Conservation (phyloP, 2,113 vertebrate species). For the Nannobrachium achirus region DNA sequence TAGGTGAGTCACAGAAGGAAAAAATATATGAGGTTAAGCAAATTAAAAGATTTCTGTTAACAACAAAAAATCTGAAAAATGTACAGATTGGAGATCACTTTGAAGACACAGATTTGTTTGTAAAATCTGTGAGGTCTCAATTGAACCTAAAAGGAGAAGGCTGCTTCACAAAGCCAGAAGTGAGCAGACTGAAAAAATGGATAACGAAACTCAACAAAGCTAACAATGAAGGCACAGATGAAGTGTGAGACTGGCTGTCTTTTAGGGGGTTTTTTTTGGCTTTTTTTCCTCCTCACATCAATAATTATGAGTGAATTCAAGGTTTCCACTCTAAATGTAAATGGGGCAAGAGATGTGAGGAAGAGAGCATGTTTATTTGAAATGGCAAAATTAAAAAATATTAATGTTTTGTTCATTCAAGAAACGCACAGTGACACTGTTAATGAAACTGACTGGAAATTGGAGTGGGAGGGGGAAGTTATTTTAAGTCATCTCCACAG, state of each 20-base stretch:
- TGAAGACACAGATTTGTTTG: background rate
- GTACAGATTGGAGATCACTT: background rate
- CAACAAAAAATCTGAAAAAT: background rate
- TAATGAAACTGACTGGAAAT: constrained; percentile 5
- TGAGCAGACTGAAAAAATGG: background rate
- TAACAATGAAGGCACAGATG: too few relatives aligned
- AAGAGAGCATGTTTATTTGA: background rate
- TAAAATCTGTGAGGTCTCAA: background rate
- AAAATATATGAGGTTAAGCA: background rate
- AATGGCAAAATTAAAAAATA: background rate
- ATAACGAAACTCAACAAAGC: background rate
- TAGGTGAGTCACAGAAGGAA: background rate
- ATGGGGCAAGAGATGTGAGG: background rate
- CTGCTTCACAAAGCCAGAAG: background rate
- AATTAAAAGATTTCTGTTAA: background rate
- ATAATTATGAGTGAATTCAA: background rate
- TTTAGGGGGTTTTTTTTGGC: background rate
- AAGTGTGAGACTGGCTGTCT: background rate
- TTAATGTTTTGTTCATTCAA: background rate
- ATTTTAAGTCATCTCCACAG: background rate
- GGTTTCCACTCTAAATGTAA: background rate
- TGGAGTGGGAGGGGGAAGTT: constrained; percentile 1
- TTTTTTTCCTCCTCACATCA: background rate
- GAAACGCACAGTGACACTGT: constrained; percentile 9
- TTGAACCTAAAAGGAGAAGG: background rate